Base-by-base conservation (phyloP, 2,797 vertebrate genomes). In the Caiman crocodilus region DNA sequence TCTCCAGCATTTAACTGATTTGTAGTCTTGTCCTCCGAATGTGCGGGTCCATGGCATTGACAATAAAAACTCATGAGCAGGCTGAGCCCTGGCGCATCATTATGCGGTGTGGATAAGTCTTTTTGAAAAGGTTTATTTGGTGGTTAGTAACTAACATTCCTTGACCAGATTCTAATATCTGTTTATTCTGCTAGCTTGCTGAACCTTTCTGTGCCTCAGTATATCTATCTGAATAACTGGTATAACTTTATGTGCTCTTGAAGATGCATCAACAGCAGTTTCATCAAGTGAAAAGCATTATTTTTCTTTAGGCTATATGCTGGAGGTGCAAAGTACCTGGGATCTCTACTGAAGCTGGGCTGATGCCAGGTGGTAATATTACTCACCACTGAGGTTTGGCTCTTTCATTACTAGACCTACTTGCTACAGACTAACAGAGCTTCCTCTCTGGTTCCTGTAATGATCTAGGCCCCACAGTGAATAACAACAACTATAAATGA, bases 1-100 rank as follows among this genome's bases (percentile, higher is more conserved):
- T 50, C 82, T 92, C 90, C 65, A 87, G 84, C 56, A 84, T 94
- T 94, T 90, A 92, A 88, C 88, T 94, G 76, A 97, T 96, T 96
- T 90, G 91, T 96, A 58, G 71, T 18, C 6, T 30, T 89, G 64
- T 84, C 83, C 64, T 91, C 3, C 50, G 1, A 82, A 93, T 93
- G 85, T 61, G 71, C 2, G 76, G 61, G 71, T 9, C 79, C 96
- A 10, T 90, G 65, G 76, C 3, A 57, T 55, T 64, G 82, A 35
- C 82, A 90, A 84, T 28, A 93, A 90, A 93, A 92, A 67, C 67
- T 59, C 7, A 13, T n/a, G 20, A 35, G 25, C 25, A 78, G 12
- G 25, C 14, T 79, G 6, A 60, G 16, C 35, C 74, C 93, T 90
- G 64, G 61, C 16, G 4, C 21, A n/a, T 85, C 59, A 59, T 26